These are phyloP conservation scores for Microplitis deprimator DNA, from an alignment of 2,888 invertebrate genomes.

Conservation along the genomic window DNA sequence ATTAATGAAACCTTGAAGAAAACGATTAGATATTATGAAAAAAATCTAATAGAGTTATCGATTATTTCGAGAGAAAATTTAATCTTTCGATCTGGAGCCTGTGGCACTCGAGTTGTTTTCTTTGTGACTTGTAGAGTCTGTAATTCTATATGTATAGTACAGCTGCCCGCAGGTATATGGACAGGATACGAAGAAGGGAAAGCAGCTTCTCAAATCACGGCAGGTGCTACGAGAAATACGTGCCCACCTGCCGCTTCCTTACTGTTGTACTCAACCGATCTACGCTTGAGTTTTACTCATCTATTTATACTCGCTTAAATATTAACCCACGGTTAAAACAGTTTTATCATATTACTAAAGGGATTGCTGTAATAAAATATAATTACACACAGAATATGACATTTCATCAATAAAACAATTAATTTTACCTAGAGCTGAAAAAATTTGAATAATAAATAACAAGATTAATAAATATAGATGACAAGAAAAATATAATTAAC, in stretches of 20 bases:
- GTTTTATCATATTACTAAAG: background rate
- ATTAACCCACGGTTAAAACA: background rate
- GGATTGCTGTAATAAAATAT: conserved; percentile 1
- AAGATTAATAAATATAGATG: conserved; percentile 9
- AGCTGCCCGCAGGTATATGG: conserved; percentile 28
- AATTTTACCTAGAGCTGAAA: background rate
- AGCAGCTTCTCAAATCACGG: conserved; percentile 38
- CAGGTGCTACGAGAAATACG: conserved; percentile 47
- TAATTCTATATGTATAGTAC: conserved; percentile 2
- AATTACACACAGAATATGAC: background rate
- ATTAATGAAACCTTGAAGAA: background rate
- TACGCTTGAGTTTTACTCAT: background rate
- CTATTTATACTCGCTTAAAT: background rate
- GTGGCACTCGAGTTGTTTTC: conserved; percentile 26
- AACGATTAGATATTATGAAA: conserved; percentile 5
- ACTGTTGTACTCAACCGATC: background rate
- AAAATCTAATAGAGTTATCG: background rate
- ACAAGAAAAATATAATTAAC: background rate
- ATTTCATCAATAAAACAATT: background rate
- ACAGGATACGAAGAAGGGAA: conserved; percentile 41
- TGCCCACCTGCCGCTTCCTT: conserved; percentile 45
- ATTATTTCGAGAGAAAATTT: background rate
- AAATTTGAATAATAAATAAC: background rate
- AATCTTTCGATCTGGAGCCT: conserved; percentile 8
- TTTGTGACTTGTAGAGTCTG: conserved; percentile 15